Base-by-base conservation (phyloP, 2,888 invertebrate genomes). In the Hedya salicella region DNA sequence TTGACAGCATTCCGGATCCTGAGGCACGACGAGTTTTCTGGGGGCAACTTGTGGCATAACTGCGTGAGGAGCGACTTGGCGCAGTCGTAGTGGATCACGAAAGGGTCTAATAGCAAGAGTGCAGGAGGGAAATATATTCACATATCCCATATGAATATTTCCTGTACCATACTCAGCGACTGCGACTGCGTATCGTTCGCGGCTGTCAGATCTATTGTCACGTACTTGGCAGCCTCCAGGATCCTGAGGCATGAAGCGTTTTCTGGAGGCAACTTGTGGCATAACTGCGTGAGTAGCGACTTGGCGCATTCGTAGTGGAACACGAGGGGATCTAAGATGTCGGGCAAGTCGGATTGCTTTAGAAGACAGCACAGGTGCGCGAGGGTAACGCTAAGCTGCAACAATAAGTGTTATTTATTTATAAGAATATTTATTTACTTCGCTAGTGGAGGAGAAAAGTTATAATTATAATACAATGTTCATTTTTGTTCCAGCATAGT, bases 311-410 rank as follows among this genome's bases (percentile, higher is more conserved):
- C 91, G 73, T 82, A 82, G 74, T 94, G 91, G 64, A 93, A 91
- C 0, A 88, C 79, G 0, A 94, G 78, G 0, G 91, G 86, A 44
- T 93, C 93, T 40, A 93, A 73, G 9, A 95, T 87, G 17, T 88
- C 85, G 0, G 81, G 44, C 11, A 96, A 85, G 79, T 97, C 96
- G 0, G 94, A 88, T 2, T 82, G 80, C 0, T 85, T 86, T 0
- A 95, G 87, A 4, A 95, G 80, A 32, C 93, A 93, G 67, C 95
- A 93, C 61, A 97, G 79, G 79, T 97, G 96, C 30, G 95, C 94
- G 5, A 97, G 86, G 0, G 96, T 94, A 21, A 95, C 89, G 81
- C 97, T 97, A 6, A 97, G 88, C 95, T 96, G 83, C 54, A 93
- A 93, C 71, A 25, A 67, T 64, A 54, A 16, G 11, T 11, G 11